phyloP scores from a whole-genome alignment of 2,888 invertebrate genomes.

The Noctua janthe region DNA sequence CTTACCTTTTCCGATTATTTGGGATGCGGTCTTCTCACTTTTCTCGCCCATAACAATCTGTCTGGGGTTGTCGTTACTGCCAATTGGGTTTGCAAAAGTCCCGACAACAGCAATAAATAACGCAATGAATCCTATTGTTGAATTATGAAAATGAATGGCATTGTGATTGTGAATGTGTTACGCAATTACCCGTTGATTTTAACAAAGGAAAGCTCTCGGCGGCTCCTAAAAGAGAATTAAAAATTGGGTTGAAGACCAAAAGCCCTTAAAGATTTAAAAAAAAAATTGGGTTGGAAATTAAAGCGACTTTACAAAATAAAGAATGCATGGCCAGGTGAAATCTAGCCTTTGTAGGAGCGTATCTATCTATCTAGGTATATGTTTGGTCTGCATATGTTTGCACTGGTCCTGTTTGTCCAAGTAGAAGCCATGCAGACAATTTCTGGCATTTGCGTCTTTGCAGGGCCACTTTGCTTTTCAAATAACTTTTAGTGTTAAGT shows the following conservation, averaged over 20 bases:
- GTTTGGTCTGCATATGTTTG: background rate
- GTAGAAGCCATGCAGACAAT: slow-evolving; percentile 43
- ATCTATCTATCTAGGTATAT: background rate
- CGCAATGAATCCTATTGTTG: background rate
- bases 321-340: background rate
- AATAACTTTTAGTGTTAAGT: slow-evolving; percentile 3
- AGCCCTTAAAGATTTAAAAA: too few species aligned
- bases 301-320: background rate
- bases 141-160: background rate
- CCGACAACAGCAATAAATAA: background rate
- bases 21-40: background rate
- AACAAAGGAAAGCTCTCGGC: background rate
- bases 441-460: slow-evolving; percentile 18
- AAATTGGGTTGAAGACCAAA: background rate
- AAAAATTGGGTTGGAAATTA: background rate
- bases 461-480: slow-evolving; percentile 10
- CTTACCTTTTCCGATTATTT: background rate
- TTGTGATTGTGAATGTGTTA: background rate
- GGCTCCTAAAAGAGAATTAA: slow-evolving; percentile 6
- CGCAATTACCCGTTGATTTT: background rate
- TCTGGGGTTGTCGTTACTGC: background rate
- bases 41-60: background rate
- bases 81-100: background rate
- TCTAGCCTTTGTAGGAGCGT: background rate
- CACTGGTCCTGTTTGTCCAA: slow-evolving; percentile 26